Percentiles rank a stretch among this genome's conserved stretches.
phyloP scores from a whole-genome alignment of 2,113 vertebrate species.

The Lophura nycthemera region DNA sequence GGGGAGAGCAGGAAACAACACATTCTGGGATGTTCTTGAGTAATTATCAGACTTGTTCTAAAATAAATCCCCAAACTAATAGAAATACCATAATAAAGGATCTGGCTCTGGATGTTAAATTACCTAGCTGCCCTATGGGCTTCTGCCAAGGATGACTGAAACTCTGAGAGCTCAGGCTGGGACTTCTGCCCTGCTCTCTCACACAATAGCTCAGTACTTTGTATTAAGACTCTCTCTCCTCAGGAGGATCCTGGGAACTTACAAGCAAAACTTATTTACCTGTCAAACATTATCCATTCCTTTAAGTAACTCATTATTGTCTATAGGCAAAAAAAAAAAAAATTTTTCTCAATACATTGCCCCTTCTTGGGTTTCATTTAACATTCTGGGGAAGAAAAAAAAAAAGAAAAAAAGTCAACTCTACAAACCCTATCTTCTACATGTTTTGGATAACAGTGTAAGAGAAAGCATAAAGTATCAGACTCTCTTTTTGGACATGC shows the following conservation, averaged over 20 bases:
- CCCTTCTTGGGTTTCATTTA: neutral
- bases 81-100: neutral
- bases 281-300: neutral
- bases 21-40: neutral
- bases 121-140: neutral
- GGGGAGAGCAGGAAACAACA: neutral
- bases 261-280: neutral
- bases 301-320: neutral
- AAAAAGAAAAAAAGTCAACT: too few relatives aligned
- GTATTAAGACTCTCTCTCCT: neutral
- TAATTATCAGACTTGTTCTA: neutral
- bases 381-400: neutral
- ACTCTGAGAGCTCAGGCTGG: neutral
- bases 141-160: neutral
- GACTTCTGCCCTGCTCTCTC: neutral
- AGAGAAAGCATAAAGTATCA: neutral
- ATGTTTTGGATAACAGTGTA: neutral
- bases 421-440: neutral
- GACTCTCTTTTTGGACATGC: neutral
- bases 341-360: neutral
- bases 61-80: neutral
- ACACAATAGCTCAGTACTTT: neutral
- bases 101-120: neutral
- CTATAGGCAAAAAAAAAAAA: neutral
- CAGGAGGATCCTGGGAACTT: neutral